Evolutionary conservation across 2,113 vertebrate species (phyloP).

Genomic region (Oncorhynchus kisutch): DNA sequence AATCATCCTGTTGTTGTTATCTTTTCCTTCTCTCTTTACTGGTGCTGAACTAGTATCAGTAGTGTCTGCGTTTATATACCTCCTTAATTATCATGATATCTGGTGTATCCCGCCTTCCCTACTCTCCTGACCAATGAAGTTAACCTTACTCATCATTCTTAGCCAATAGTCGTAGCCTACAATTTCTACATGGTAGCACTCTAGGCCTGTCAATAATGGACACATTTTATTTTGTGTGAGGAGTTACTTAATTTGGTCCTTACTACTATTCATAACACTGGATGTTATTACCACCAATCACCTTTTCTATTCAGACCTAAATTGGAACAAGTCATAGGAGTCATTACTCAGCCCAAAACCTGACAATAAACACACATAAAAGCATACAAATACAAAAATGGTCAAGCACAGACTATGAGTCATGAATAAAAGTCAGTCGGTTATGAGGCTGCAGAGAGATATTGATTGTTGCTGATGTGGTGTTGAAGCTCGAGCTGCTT

Average conservation of each 20-base stretch:
- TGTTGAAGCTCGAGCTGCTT: not conserved
- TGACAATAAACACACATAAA: not conserved
- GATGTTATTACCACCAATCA: too few relatives aligned
- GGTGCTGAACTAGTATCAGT: not conserved
- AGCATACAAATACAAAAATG: not conserved
- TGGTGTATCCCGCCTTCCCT: not conserved
- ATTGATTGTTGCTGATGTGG: not conserved
- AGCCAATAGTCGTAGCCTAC: not conserved
- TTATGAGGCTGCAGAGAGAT: not conserved
- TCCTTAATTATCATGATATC: constrained; percentile 19
- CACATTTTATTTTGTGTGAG: too few relatives aligned
- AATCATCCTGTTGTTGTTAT: not conserved
- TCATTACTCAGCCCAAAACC: not conserved
- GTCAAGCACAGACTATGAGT: too few relatives aligned
- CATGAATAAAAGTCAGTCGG: too few relatives aligned
- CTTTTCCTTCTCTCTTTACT: too few relatives aligned
- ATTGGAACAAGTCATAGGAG: too few relatives aligned
- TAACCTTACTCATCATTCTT: not conserved
- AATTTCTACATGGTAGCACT: too few relatives aligned
- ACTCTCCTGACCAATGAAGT: constrained; percentile 44
- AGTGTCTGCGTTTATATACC: constrained; percentile 34
- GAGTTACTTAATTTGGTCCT: too few relatives aligned
- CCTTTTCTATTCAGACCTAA: too few relatives aligned
- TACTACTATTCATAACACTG: too few relatives aligned
- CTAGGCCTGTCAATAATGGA: too few relatives aligned